Conservation (phyloP, 1,140 invertebrate genomes). For the Acromyrmex charruanus region DNA sequence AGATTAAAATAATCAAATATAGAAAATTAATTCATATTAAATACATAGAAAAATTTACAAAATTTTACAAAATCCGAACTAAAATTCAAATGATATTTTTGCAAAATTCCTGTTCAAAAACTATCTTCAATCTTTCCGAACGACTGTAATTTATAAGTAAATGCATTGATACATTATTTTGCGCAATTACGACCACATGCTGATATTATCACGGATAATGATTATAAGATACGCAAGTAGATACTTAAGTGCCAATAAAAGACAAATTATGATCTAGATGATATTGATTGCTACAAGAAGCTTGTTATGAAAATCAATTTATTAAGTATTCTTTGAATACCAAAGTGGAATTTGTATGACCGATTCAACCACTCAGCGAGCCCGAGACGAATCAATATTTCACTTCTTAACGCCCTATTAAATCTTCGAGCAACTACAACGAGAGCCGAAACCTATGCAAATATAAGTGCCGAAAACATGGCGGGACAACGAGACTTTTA, state of each 20-base stretch:
- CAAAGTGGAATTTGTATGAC: not conserved
- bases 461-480: constrained; percentile 9
- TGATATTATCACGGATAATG: not conserved
- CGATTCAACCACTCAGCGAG: not conserved
- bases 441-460: constrained; percentile 23
- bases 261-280: not conserved
- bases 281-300: constrained; percentile 7
- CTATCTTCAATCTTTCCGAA: not conserved
- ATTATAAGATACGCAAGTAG: not conserved
- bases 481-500: constrained; percentile 35
- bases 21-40: not conserved
- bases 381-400: constrained; percentile 1
- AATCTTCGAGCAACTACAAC: not conserved
- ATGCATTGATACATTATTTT: not conserved
- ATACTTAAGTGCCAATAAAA: constrained; percentile 1
- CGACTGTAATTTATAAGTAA: not conserved
- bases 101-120: not conserved
- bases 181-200: not conserved
- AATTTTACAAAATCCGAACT: not conserved
- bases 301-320: constrained; percentile 14
- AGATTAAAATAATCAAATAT: too few relatives aligned
- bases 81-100: not conserved
- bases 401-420: constrained; percentile 13
- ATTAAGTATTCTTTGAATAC: not conserved
- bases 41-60: not conserved